phyloP scores from a whole-genome alignment of 2,797 vertebrate species.

The Cyprinella venusta region DNA sequence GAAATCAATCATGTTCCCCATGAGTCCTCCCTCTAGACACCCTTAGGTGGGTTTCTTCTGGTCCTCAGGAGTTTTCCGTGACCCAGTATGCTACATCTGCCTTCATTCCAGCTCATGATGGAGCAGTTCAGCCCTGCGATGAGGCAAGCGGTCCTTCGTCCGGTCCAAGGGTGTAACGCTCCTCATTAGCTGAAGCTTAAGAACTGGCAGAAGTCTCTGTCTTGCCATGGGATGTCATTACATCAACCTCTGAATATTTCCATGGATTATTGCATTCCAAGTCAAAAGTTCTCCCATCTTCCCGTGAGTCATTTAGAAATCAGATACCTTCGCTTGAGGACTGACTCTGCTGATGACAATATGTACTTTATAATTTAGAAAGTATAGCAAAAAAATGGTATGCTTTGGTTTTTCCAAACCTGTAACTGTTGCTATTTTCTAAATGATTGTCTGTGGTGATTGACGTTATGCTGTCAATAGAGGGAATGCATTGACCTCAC shows the following conservation, averaged over 20 bases:
- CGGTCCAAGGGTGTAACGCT: conserved; percentile 49
- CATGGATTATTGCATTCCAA: conserved; percentile 28
- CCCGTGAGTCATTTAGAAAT: conserved; percentile 47
- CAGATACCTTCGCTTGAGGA: neutral
- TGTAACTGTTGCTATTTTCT: neutral
- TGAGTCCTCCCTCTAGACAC: neutral
- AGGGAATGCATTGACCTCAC: too few species aligned
- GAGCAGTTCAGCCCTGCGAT: conserved; percentile 4
- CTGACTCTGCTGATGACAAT: neutral
- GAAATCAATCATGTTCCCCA: neutral
- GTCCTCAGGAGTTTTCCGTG: neutral
- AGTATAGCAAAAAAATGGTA: neutral
- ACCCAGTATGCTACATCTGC: neutral
- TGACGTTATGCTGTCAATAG: neutral
- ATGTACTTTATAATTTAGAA: neutral
- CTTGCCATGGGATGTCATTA: conserved; percentile 35
- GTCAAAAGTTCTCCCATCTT: conserved; percentile 32
- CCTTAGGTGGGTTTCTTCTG: neutral
- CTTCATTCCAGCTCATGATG: conserved; percentile 10
- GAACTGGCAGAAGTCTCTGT: conserved; percentile 30
- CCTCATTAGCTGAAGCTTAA: conserved; percentile 36
- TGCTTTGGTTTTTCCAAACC: neutral
- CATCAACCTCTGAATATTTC: conserved; percentile 13
- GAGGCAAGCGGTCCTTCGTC: conserved; percentile 12
- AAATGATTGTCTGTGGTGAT: neutral